Evolutionary conservation across 37 sponge, comb jelly and placozoan genomes (phyloP).

Genomic region (Ephydatia muelleri): DNA sequence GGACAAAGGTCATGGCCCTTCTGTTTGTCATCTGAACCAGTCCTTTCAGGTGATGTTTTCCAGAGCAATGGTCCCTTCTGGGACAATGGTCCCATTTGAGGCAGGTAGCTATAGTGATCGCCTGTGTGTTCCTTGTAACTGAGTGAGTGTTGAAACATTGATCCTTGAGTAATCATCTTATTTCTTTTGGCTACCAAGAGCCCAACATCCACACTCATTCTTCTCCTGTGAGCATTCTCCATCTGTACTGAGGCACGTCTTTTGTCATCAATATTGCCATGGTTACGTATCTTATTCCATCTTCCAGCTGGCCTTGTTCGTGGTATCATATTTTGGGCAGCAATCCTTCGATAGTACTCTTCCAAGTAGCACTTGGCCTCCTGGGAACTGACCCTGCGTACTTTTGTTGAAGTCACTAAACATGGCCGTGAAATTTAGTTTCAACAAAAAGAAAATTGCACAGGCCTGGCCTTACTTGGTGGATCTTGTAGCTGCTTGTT

Average conservation of each 20-base stretch:
- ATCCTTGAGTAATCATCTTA: background rate
- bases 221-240: background rate
- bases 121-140: background rate
- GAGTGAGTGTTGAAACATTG: background rate
- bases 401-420: constrained; percentile 10
- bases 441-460: background rate
- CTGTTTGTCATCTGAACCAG: background rate
- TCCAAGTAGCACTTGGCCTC: constrained; percentile 8
- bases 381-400: background rate
- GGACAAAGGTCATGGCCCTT: background rate
- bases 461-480: background rate
- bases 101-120: background rate
- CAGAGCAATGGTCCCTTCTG: background rate
- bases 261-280: background rate
- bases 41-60: background rate
- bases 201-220: constrained; percentile 20
- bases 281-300: background rate
- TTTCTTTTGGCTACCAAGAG: background rate
- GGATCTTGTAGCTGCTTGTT: background rate
- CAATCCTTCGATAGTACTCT: constrained; percentile 13
- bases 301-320: background rate
- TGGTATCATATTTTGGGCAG: background rate
- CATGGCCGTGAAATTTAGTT: background rate
- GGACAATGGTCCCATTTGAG: no score
- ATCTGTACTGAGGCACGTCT: background rate